phyloP scores from a whole-genome alignment of 1,140 invertebrate species.

The Tenebrio molitor region DNA sequence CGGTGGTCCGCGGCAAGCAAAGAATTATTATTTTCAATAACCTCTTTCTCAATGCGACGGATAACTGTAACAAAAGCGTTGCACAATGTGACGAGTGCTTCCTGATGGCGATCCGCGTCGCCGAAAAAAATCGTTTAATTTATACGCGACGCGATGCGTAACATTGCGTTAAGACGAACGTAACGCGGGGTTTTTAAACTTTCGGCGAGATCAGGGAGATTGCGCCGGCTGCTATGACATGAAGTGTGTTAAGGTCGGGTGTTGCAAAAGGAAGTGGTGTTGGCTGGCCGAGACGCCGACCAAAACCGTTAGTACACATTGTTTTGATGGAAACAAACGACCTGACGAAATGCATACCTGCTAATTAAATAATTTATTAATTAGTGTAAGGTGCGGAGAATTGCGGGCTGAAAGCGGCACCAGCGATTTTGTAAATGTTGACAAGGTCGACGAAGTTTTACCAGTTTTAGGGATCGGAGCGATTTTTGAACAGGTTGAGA shows the following conservation, averaged over 20 bases:
- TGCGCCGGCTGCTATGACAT: conserved; percentile 27
- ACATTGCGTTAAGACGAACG: conserved; percentile 18
- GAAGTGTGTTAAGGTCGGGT: conserved; percentile 51
- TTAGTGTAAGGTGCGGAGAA: not conserved
- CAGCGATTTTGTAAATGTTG: too few species aligned
- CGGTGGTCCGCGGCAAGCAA: conserved; percentile 18
- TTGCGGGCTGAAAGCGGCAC: conserved; percentile 6
- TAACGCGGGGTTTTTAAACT: not conserved
- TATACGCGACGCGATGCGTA: conserved; percentile 30
- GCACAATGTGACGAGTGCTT: conserved; percentile 21
- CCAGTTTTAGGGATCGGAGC: too few species aligned
- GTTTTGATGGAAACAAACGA: conserved; percentile 31
- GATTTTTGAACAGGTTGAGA: too few species aligned
- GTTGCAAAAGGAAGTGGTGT: conserved; percentile 47
- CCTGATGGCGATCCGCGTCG: conserved; percentile 12
- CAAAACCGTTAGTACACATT: conserved; percentile 25
- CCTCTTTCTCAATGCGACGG: conserved; percentile 24
- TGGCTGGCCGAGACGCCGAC: conserved; percentile 7
- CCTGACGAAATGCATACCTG: conserved; percentile 18
- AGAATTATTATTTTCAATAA: conserved; percentile 38
- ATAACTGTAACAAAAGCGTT: conserved; percentile 33
- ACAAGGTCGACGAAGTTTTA: too few species aligned
- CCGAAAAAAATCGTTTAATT: conserved; percentile 29
- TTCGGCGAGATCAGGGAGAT: conserved; percentile 20
- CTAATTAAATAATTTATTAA: conserved; percentile 33